Conservation (phyloP, 1,140 invertebrate species). For the Pogonognathellus flavescens region DNA sequence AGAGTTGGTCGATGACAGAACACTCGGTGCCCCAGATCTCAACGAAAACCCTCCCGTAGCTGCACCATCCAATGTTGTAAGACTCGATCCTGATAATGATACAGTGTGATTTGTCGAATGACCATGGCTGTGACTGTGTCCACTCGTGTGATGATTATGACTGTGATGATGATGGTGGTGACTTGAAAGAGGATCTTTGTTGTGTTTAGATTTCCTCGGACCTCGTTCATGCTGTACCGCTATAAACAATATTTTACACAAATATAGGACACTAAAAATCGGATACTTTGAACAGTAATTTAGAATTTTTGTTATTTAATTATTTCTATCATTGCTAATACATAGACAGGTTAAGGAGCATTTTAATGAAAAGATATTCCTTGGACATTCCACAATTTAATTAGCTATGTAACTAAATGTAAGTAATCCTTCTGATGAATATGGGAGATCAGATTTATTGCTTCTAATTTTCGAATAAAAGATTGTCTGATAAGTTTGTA, state of each 20-base stretch:
- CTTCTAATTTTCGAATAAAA: too few species aligned
- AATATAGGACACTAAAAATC: too few species aligned
- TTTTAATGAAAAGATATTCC: too few species aligned
- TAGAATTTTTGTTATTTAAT: too few species aligned
- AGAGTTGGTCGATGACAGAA: conserved; percentile 36
- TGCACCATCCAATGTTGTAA: neutral
- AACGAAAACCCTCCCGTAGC: conserved; percentile 12
- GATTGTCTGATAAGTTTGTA: too few species aligned
- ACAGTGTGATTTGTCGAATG: conserved; percentile 32
- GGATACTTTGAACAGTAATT: too few species aligned
- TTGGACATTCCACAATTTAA: too few species aligned
- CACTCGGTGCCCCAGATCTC: conserved; percentile 22
- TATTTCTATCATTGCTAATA: too few species aligned
- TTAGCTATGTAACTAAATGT: too few species aligned
- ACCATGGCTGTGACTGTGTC: conserved; percentile 5
- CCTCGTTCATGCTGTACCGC: conserved; percentile 77
- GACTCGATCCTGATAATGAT: conserved; percentile 29
- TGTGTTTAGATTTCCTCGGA: conserved; percentile 74
- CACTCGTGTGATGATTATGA: conserved; percentile 29
- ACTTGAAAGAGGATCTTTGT: conserved; percentile 67
- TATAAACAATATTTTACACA: conserved; percentile 63
- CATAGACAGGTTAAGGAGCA: too few species aligned
- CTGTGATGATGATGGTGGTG: conserved; percentile 62
- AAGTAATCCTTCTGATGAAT: too few species aligned
- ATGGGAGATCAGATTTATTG: too few species aligned